A percentile compares a stretch with the other conserved stretches of the same genome.
phyloP scores from a whole-genome alignment of 2,888 invertebrate species.

The Panzeria rudis region DNA sequence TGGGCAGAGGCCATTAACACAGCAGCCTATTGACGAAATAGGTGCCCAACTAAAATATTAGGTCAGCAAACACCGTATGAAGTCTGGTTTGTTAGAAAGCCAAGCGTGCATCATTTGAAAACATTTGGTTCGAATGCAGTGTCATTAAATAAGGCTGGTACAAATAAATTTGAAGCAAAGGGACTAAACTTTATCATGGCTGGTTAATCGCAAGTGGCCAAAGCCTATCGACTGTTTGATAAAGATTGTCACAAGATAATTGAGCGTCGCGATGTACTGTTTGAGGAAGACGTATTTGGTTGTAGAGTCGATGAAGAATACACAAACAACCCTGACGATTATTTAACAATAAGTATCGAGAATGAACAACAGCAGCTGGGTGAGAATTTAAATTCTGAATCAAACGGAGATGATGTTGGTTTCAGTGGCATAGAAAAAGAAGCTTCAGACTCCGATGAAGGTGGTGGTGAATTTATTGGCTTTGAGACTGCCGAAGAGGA shows the following conservation, averaged over 20 bases:
- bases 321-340: background rate
- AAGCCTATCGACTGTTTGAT: background rate
- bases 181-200: constrained; percentile 44
- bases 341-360: background rate
- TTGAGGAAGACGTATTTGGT: constrained; percentile 16
- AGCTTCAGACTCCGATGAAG: background rate
- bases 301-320: background rate
- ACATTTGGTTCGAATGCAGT: constrained; percentile 46
- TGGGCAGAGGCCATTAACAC: too few relatives aligned
- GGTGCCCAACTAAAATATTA: too few relatives aligned
- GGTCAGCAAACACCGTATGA: too few relatives aligned
- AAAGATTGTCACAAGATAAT: background rate
- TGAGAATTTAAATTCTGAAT: too few relatives aligned
- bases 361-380: background rate
- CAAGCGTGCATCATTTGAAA: constrained; percentile 57
- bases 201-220: constrained; percentile 29
- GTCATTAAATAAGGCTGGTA: constrained; percentile 62
- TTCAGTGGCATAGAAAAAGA: too few relatives aligned
- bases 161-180: constrained; percentile 26
- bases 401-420: too few relatives aligned
- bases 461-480: background rate
- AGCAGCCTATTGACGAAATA: too few relatives aligned
- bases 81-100: too few relatives aligned
- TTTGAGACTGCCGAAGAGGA: constrained; percentile 19
- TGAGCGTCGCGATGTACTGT: constrained; percentile 39